Conservation (phyloP, 1,140 invertebrate species). For the Hyles euphorbiae region DNA sequence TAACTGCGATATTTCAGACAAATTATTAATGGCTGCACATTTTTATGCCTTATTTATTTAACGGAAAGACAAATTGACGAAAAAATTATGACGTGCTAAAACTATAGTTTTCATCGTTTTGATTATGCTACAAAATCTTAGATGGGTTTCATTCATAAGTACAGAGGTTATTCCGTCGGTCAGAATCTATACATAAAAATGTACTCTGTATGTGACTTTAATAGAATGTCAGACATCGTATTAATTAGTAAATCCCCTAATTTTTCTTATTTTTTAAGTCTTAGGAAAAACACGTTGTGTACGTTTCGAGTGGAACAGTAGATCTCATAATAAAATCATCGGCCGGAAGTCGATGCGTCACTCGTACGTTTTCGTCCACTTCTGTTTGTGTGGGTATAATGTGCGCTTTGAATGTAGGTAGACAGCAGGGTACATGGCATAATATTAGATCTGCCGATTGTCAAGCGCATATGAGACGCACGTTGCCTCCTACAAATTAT, state of each 20-base stretch:
- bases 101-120: too few relatives aligned
- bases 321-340: constrained; percentile 72
- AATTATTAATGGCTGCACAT: too few relatives aligned
- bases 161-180: too few relatives aligned
- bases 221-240: too few relatives aligned
- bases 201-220: too few relatives aligned
- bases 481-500: not conserved
- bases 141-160: too few relatives aligned
- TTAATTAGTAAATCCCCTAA: too few relatives aligned
- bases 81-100: too few relatives aligned
- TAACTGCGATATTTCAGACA: not conserved
- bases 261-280: not conserved
- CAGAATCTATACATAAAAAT: too few relatives aligned
- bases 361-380: constrained; percentile 63
- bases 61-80: too few relatives aligned
- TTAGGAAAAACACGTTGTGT: constrained; percentile 24
- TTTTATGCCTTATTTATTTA: too few relatives aligned
- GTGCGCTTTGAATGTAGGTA: constrained; percentile 33
- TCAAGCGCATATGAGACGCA: constrained; percentile 10
- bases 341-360: constrained; percentile 73
- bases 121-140: too few relatives aligned
- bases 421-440: constrained; percentile 21
- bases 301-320: constrained; percentile 56
- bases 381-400: constrained; percentile 57
- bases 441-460: constrained; percentile 32